Conservation (phyloP, 2,797 vertebrate genomes). For the Danio aesculapii region DNA sequence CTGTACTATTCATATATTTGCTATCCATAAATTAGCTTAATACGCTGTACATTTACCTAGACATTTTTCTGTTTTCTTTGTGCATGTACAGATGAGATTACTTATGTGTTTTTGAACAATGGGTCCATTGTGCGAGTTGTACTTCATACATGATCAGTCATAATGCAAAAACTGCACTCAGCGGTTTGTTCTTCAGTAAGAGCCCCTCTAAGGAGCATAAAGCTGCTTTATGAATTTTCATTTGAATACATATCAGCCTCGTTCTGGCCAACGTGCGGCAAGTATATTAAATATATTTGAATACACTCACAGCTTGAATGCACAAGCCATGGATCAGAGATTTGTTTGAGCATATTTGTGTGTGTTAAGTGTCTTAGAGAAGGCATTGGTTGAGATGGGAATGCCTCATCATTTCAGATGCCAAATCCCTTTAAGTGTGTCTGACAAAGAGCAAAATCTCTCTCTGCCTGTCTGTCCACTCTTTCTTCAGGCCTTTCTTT, state of each 20-base stretch:
- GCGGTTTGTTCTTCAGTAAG: slow-evolving; percentile 25
- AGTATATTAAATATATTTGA: slow-evolving; percentile 35
- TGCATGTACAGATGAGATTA: slow-evolving; percentile 43
- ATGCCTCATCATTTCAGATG: slow-evolving; percentile 30
- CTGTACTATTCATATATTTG: background rate
- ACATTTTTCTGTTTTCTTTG: background rate
- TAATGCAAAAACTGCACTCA: slow-evolving; percentile 22
- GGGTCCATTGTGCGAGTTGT: background rate
- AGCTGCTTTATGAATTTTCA: slow-evolving; percentile 37
- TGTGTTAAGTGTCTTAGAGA: slow-evolving; percentile 46
- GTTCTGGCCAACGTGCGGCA: slow-evolving; percentile 27
- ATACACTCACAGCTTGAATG: slow-evolving; percentile 32
- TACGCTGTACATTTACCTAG: background rate
- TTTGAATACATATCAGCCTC: slow-evolving; percentile 30
- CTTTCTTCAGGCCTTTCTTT: slow-evolving; percentile 30
- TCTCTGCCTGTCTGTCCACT: slow-evolving; percentile 31
- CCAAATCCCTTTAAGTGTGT: slow-evolving; percentile 48
- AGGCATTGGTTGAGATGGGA: slow-evolving; percentile 27
- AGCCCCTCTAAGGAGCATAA: slow-evolving; percentile 20
- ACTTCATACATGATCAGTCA: slow-evolving; percentile 41
- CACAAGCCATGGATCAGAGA: slow-evolving; percentile 24
- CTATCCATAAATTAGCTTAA: background rate
- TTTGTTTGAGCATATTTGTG: slow-evolving; percentile 60
- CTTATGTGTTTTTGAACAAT: slow-evolving; percentile 14
- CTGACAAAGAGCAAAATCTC: slow-evolving; percentile 41